Percentiles rank a stretch among this genome's conserved stretches.
phyloP scores from a whole-genome alignment of 2,888 invertebrate species.

The Melipona bicolor region DNA sequence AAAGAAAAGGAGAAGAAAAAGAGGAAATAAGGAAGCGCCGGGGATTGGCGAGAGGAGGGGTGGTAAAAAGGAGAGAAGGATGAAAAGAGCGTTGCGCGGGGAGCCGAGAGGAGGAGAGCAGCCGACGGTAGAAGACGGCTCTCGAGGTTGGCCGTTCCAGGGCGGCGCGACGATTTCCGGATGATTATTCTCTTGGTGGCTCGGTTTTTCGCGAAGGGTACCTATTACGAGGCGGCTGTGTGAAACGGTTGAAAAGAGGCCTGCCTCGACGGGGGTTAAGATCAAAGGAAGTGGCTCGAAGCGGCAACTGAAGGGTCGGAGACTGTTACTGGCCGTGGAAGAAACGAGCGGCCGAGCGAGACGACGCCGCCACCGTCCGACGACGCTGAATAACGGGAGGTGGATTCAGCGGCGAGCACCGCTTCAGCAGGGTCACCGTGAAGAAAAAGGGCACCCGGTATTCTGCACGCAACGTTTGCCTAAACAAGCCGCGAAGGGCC shows the following conservation, averaged over 20 bases:
- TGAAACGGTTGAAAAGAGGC: conserved; percentile 76
- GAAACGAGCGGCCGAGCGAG: conserved; percentile 31
- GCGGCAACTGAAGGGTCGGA: conserved; percentile 57
- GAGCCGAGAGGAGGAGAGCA: background rate
- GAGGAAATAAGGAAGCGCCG: conserved; percentile 21
- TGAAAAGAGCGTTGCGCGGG: conserved; percentile 12
- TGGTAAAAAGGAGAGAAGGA: background rate
- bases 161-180: conserved; percentile 69
- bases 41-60: background rate
- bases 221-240: conserved; percentile 70
- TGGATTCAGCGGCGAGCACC: conserved; percentile 17
- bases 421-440: conserved; percentile 35
- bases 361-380: background rate
- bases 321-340: conserved; percentile 57
- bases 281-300: conserved; percentile 78
- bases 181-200: conserved; percentile 74
- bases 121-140: conserved; percentile 56
- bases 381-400: conserved; percentile 30
- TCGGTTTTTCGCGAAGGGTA: conserved; percentile 72
- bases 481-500: conserved; percentile 48
- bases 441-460: conserved; percentile 52
- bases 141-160: conserved; percentile 64
- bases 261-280: conserved; percentile 76
- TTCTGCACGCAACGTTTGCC: conserved; percentile 58
- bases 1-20: background rate